Base-by-base conservation (phyloP, 2,888 invertebrate genomes). In the Leptodirus hochenwartii region DNA sequence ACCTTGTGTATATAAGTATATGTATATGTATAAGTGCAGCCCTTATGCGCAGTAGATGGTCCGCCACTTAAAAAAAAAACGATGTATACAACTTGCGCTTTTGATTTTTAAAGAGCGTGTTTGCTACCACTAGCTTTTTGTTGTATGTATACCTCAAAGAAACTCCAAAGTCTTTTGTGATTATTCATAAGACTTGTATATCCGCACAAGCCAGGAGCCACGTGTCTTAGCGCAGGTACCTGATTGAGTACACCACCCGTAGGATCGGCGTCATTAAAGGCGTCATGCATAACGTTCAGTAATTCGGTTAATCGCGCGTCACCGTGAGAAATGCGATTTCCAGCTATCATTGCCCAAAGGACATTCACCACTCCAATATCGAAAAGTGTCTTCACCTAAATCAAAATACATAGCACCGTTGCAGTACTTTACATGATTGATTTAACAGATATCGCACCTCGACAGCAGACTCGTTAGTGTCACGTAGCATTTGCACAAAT, bases 301-400 rank as follows among this genome's bases (percentile, higher is more conserved):
- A 78, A 53, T 20, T 58, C 47, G 17, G 50, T 54, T 8, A 76
- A 46, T 15, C 61, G 60, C 12, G 51, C 45, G 41, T 78, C 72
- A 17, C 66, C 58, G 27, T 69, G 58, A 22, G 64, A 54, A 44
- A 72, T 75, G 43, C 71, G 59, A 50, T 62, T 54, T 41, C 75
- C 74, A 27, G 77, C 75, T 29, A 73, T 60, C 54, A 72, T 67
- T 13, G 62, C 63, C 79, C 78, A 79, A 11, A 77, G 46, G 0
- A 69, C 62, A 47, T 78, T 78, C 36, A 77, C 51, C 2, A 75
- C 67, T 1, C 69, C 62, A 22, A 69, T 53, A 32, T 72, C 68
- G 23, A 77, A 63, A 11, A 25, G 9, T 5, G 29, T 23, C 8
- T 33, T 25, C 26, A 33, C 23, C n/a, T 23, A 20, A n/a, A 20